phyloP scores from a whole-genome alignment of 2,888 invertebrate species.

The Lasioglossum marginatum region DNA sequence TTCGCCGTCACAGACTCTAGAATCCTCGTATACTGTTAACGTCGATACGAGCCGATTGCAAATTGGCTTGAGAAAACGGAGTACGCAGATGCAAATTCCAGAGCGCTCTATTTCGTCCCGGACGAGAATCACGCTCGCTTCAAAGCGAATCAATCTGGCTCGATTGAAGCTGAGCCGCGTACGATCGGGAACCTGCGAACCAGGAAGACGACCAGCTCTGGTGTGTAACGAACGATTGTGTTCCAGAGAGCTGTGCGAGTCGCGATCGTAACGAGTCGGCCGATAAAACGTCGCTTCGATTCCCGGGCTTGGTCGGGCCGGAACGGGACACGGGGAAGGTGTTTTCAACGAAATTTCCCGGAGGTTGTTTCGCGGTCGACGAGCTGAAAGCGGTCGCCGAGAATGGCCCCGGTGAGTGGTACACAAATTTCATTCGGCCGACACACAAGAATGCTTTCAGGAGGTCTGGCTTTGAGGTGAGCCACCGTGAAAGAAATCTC shows the following conservation, averaged over 20 bases:
- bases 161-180: slow-evolving; percentile 20
- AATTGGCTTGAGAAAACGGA: slow-evolving; percentile 29
- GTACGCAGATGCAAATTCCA: slow-evolving; percentile 38
- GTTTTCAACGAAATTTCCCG: slow-evolving; percentile 22
- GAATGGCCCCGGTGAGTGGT: neutral
- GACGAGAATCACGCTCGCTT: slow-evolving; percentile 25
- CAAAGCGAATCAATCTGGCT: slow-evolving; percentile 33
- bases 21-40: neutral
- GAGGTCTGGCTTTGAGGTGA: neutral
- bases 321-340: slow-evolving; percentile 12
- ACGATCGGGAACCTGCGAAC: neutral
- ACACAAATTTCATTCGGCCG: slow-evolving; percentile 19
- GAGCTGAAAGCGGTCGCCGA: slow-evolving; percentile 4
- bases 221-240: slow-evolving; percentile 50
- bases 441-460: slow-evolving; percentile 10
- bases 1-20: neutral
- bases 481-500: neutral
- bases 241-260: neutral
- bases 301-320: neutral
- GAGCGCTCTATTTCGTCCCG: slow-evolving; percentile 7
- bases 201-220: neutral
- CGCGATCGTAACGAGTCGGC: slow-evolving; percentile 32
- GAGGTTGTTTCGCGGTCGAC: slow-evolving; percentile 18
- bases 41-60: slow-evolving; percentile 26
- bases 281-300: slow-evolving; percentile 37